Base-by-base conservation (phyloP, 1,140 invertebrate species). In the Drosophila persimilis region DNA sequence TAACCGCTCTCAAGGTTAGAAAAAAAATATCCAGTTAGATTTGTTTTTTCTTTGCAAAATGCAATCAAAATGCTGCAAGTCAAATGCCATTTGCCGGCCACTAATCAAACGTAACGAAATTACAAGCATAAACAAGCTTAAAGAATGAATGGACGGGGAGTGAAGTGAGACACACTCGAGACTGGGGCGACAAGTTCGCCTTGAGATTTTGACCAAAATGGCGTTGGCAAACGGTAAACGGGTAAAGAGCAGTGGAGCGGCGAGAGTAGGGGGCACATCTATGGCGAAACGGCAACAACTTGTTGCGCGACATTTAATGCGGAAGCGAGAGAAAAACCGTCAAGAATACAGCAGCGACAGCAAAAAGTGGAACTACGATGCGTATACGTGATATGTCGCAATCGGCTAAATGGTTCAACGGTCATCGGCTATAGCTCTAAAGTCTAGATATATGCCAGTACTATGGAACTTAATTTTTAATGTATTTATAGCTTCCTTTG, bases 91-190 rank as follows among this genome's bases (percentile, higher is more conserved):
- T 81, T 83, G 83, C 83, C 70, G 81, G 83, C 81, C 77, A 85
- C 81, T 88, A 85, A 85, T 85, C 83, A 85, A 88, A 88, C 73
- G 83, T 67, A 86, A 81, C 83, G 74, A 88, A 85, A 85, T 85
- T 81, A 61, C 83, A 61, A 85, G 63, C 70, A 81, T 81, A 88
- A 88, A 81, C 83, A 86, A 73, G 81, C 83, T 71, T 77, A 77
- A 81, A 88, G 73, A 77, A 77, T 70, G 72, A 79, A 80, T 79
- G 73, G 31, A 39, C 9, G 35, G 35, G 11, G 11, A 3, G 35
- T 4, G 35, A 13, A 39, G 35, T 39, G 35, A 39, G 51, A 35
- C 31, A 53, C 51, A 53, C 31, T 24, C 29, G 35, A 44, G 60
- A 64, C 13, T 35, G 24, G 5, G 17, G 46, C 81, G 88, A 90